Conservation (phyloP, 53 echinoderm and acorn worm genomes). For the Astropecten irregularis region DNA sequence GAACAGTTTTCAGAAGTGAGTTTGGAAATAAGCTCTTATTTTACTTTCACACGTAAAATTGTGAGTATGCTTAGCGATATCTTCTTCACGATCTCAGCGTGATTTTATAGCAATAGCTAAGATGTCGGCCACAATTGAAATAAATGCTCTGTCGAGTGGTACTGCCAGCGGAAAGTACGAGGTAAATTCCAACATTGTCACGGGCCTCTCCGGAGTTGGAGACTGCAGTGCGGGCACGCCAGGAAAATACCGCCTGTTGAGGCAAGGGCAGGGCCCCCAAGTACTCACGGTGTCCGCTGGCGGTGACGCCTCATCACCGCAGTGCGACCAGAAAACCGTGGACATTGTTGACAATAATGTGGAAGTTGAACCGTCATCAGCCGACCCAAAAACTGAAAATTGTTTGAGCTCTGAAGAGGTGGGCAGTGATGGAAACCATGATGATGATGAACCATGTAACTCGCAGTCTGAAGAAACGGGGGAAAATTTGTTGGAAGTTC, state of each 20-base stretch:
- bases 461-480: background rate
- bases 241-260: constrained; percentile 40
- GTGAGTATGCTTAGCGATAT: background rate
- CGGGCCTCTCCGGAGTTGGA: constrained; percentile 41
- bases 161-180: constrained; percentile 30
- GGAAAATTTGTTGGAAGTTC: background rate
- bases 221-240: constrained; percentile 42
- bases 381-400: background rate
- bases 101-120: background rate
- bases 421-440: no score
- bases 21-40: background rate
- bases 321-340: background rate
- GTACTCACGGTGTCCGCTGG: background rate
- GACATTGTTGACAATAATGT: background rate
- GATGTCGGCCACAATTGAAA: constrained; percentile 40
- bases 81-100: background rate
- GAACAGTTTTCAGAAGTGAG: no score
- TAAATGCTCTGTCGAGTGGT: constrained; percentile 9
- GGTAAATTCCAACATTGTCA: constrained; percentile 38
- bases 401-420: no score
- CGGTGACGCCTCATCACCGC: background rate
- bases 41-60: background rate
- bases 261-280: background rate
- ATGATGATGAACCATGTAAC: no score
- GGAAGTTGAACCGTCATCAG: background rate